phyloP scores from a whole-genome alignment of 1,140 invertebrate genomes.

The Meloidogyne exigua region DNA sequence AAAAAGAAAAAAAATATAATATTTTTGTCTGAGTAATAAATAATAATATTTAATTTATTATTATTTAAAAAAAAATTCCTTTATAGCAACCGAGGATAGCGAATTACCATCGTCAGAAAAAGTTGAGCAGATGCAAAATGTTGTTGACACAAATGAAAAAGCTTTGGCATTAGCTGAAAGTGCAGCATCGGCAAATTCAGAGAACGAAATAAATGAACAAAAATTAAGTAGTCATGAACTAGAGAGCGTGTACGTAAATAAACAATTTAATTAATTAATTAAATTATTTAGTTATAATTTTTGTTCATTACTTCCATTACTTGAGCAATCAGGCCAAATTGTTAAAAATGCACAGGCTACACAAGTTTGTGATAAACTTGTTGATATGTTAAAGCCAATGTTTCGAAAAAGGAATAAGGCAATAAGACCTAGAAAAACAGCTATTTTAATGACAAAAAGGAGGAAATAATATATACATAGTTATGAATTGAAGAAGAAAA shows the following conservation, averaged over 20 bases:
- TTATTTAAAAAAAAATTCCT: not conserved
- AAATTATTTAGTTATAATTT: not conserved
- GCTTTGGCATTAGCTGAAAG: constrained; percentile 11
- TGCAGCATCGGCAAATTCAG: not conserved
- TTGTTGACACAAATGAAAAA: not conserved
- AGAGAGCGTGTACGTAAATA: not conserved
- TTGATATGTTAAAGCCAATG: constrained; percentile 37
- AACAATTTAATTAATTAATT: not conserved
- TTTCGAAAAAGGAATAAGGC: constrained; percentile 24
- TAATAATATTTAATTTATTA: not conserved
- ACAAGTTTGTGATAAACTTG: constrained; percentile 26
- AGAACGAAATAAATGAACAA: not conserved
- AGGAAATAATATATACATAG: too few relatives aligned
- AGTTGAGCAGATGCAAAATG: constrained; percentile 4
- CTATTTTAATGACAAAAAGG: constrained; percentile 9
- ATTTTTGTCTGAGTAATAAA: too few relatives aligned
- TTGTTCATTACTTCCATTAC: not conserved
- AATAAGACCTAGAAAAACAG: constrained; percentile 2
- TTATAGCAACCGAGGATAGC: constrained; percentile 17
- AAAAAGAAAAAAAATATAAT: too few relatives aligned
- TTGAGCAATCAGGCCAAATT: not conserved
- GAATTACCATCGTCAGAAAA: constrained; percentile 7
- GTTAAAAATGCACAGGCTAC: constrained; percentile 8
- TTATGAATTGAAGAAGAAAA: not conserved
- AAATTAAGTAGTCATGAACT: constrained; percentile 1